Evolutionary conservation across 2,888 invertebrate genomes (phyloP).

Genomic region (Hylaea fasciaria): DNA sequence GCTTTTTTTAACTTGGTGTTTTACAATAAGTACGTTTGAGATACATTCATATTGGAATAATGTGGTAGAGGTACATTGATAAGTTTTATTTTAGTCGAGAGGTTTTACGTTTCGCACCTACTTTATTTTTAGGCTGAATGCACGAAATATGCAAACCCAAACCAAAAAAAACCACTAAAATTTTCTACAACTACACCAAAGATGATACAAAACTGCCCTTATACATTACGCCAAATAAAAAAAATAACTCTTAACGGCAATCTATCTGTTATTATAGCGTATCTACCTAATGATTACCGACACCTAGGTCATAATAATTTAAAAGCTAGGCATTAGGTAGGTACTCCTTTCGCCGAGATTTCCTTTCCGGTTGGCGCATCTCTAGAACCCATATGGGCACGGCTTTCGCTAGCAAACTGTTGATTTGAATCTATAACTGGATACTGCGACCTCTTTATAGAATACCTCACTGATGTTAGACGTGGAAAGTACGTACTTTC

Average conservation of each 20-base stretch:
- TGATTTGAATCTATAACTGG: slow-evolving; percentile 39
- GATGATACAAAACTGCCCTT: too few species aligned
- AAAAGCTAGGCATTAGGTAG: slow-evolving; percentile 14
- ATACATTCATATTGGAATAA: too few species aligned
- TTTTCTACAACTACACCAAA: background rate
- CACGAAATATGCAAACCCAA: too few species aligned
- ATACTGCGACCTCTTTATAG: slow-evolving; percentile 16
- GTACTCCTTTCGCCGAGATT: slow-evolving; percentile 24
- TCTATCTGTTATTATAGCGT: background rate
- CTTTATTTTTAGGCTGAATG: too few species aligned
- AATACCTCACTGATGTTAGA: slow-evolving; percentile 11
- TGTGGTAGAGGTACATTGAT: too few species aligned
- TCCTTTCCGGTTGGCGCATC: slow-evolving; percentile 39
- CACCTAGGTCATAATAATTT: slow-evolving; percentile 11
- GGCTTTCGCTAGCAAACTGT: slow-evolving; percentile 32
- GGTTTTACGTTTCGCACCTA: too few species aligned
- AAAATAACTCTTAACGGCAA: too few species aligned
- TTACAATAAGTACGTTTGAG: too few species aligned
- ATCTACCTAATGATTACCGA: slow-evolving; percentile 19
- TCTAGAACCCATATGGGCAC: slow-evolving; percentile 28
- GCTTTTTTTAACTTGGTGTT: background rate
- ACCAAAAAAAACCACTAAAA: background rate
- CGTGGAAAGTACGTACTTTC: slow-evolving; percentile 12
- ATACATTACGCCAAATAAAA: too few species aligned
- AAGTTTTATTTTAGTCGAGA: too few species aligned